These are phyloP conservation scores for Cynodonichthys magdalenae DNA, from an alignment of 2,797 vertebrate species.

Conservation along the genomic window DNA sequence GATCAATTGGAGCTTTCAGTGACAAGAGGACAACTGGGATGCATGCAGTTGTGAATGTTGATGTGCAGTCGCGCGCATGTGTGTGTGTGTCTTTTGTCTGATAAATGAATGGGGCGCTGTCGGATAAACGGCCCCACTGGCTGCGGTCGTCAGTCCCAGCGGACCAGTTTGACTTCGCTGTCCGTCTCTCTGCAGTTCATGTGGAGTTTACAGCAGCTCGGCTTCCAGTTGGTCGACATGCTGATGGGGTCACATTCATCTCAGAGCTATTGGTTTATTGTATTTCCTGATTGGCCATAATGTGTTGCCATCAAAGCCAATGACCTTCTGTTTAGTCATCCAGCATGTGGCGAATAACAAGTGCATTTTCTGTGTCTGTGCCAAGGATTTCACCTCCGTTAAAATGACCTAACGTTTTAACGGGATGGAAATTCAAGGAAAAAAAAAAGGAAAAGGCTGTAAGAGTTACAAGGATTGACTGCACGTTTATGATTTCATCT, in stretches of 20 bases:
- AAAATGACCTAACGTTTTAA: conserved; percentile 6
- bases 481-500: conserved; percentile 2
- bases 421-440: conserved; percentile 46
- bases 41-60: conserved; percentile 16
- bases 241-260: conserved; percentile 62
- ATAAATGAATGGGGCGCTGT: conserved; percentile 37
- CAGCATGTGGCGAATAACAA: conserved; percentile 43
- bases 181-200: conserved; percentile 39
- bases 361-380: conserved; percentile 21
- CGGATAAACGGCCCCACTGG: conserved; percentile 24
- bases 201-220: conserved; percentile 42
- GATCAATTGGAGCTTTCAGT: conserved; percentile 47
- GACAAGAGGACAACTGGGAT: conserved; percentile 50
- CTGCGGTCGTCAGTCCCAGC: conserved; percentile 36
- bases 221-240: conserved; percentile 20
- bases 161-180: conserved; percentile 42
- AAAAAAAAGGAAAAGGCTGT: conserved; percentile 31
- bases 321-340: conserved; percentile 56
- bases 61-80: conserved; percentile 6
- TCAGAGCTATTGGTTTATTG: conserved; percentile 56
- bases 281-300: conserved; percentile 61
- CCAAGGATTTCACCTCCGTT: conserved; percentile 46
- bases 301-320: conserved; percentile 45
- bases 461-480: conserved; percentile 1
- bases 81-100: conserved; percentile 37